A percentile compares a stretch with the other conserved stretches of the same genome.
These are phyloP conservation scores for Cotesia glomerata DNA, from an alignment of 1,140 invertebrate species.

Conservation along the genomic window DNA sequence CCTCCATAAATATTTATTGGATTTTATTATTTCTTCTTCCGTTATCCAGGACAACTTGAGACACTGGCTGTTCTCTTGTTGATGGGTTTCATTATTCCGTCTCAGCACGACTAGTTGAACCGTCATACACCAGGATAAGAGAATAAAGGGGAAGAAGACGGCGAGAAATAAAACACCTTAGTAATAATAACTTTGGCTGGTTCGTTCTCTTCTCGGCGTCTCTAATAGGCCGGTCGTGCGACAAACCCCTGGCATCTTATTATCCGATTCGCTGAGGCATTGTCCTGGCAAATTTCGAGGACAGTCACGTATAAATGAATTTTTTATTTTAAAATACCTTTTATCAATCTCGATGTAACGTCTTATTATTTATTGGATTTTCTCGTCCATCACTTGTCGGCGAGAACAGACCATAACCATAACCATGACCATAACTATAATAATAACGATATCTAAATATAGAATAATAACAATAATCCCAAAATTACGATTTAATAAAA, in stretches of 20 bases:
- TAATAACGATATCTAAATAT: too few species aligned
- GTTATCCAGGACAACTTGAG: neutral
- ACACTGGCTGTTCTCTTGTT: neutral
- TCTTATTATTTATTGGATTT: too few species aligned
- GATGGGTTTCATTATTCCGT: neutral
- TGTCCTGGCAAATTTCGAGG: constrained; percentile 9
- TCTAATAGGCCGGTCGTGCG: constrained; percentile 50
- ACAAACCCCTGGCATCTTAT: constrained; percentile 45
- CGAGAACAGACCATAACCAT: too few species aligned
- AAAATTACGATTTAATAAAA: too few species aligned
- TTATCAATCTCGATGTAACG: neutral
- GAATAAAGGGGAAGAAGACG: neutral
- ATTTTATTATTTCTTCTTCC: neutral
- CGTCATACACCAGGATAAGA: neutral
- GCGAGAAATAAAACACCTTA: too few species aligned
- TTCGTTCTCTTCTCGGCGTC: constrained; percentile 14
- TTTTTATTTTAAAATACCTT: neutral
- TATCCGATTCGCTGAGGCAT: constrained; percentile 34
- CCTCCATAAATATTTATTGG: too few species aligned
- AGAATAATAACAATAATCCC: too few species aligned
- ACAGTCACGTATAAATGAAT: constrained; percentile 2
- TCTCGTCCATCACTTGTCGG: too few species aligned
- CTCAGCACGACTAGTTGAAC: too few species aligned
- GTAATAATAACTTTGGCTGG: constrained; percentile 30
- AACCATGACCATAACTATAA: too few species aligned